A percentile compares a stretch with the other conserved stretches of the same genome.
phyloP scores from a whole-genome alignment of 1,140 invertebrate genomes.

The Drosophila rhopaloa region DNA sequence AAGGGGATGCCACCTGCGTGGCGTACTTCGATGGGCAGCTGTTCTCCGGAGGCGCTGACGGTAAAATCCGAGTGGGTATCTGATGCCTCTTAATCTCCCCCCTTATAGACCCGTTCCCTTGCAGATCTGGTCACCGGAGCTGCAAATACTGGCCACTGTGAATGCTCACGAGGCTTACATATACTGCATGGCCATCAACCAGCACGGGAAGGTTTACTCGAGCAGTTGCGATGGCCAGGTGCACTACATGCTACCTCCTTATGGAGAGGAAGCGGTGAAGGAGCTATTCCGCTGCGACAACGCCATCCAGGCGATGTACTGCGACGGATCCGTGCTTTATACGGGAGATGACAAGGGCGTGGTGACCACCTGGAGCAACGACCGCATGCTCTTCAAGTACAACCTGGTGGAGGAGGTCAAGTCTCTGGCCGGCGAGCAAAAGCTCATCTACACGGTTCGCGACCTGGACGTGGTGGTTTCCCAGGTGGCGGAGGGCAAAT shows the following conservation, averaged over 20 bases:
- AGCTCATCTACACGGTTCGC: conserved; percentile 74
- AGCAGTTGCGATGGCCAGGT: conserved; percentile 82
- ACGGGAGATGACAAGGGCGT: conserved; percentile 83
- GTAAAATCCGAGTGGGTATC: conserved; percentile 82
- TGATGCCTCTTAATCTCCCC: neutral
- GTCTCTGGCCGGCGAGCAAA: conserved; percentile 70
- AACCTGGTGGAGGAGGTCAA: conserved; percentile 83
- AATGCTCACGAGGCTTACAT: conserved; percentile 77
- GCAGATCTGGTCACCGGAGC: conserved; percentile 61
- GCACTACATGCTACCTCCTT: conserved; percentile 70
- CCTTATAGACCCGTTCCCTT: neutral
- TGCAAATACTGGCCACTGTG: conserved; percentile 63
- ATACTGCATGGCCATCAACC: conserved; percentile 75
- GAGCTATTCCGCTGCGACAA: conserved; percentile 76
- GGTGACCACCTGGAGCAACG: conserved; percentile 79
- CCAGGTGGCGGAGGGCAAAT: conserved; percentile 61
- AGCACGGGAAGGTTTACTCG: conserved; percentile 76
- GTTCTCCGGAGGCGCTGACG: conserved; percentile 84
- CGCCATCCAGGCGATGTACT: conserved; percentile 77
- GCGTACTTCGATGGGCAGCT: conserved; percentile 66
- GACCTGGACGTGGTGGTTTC: conserved; percentile 79
- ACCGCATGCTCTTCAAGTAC: conserved; percentile 82
- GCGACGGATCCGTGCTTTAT: conserved; percentile 68
- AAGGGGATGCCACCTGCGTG: conserved; percentile 76
- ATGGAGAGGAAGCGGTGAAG: conserved; percentile 47